phyloP scores from a whole-genome alignment of 2,888 invertebrate genomes.

The Portevinia maculata region DNA sequence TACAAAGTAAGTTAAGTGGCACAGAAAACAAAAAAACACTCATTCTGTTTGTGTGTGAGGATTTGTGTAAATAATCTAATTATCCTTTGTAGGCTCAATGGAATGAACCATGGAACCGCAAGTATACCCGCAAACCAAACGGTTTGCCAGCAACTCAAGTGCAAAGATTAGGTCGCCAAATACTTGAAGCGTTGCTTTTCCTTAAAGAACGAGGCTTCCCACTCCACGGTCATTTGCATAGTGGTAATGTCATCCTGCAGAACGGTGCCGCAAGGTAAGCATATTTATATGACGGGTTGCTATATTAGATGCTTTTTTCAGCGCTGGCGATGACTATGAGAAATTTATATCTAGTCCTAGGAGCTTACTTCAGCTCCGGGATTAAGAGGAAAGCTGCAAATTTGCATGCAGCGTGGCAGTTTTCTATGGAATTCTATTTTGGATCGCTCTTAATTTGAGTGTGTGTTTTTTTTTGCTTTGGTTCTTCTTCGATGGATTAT shows the following conservation, averaged over 20 bases:
- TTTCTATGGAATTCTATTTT: conserved; percentile 38
- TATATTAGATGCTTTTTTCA: conserved; percentile 6
- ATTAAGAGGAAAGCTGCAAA: conserved; percentile 15
- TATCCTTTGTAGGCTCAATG: conserved; percentile 86
- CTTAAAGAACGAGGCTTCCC: conserved; percentile 94
- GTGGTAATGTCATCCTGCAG: conserved; percentile 95
- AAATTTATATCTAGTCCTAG: conserved; percentile 5
- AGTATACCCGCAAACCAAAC: conserved; percentile 88
- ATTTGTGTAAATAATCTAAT: conserved; percentile 64
- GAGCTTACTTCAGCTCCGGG: neutral
- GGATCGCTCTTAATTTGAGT: conserved; percentile 7
- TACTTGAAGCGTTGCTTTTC: conserved; percentile 93
- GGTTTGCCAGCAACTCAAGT: conserved; percentile 91
- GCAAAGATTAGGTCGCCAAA: conserved; percentile 93
- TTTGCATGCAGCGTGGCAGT: conserved; percentile 34
- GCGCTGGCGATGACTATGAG: conserved; percentile 8
- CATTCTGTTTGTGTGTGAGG: conserved; percentile 1
- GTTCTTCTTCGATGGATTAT: conserved; percentile 31
- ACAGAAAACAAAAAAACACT: conserved; percentile 2
- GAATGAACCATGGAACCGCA: conserved; percentile 91
- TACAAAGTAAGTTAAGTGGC: conserved; percentile 87
- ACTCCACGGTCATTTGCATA: conserved; percentile 92
- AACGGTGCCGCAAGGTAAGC: conserved; percentile 93
- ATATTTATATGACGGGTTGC: conserved; percentile 51
- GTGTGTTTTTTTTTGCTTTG: neutral